Conservation (phyloP, 2,888 invertebrate genomes). For the Pristionchus maxplancki region DNA sequence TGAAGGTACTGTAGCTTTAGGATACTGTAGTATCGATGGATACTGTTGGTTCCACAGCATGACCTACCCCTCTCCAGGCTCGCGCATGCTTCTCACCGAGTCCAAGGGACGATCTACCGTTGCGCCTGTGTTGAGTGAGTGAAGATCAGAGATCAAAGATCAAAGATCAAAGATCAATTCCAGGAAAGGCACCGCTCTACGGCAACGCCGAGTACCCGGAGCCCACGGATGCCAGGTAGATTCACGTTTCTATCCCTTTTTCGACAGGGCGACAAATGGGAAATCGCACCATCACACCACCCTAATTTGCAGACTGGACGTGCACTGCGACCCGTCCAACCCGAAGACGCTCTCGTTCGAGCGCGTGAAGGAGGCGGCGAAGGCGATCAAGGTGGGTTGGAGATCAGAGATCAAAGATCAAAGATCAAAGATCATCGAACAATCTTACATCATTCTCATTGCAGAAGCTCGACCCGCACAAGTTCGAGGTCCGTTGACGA, state of each 20-base stretch:
- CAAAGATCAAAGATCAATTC: not conserved
- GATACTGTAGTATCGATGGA: not conserved
- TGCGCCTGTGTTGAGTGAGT: not conserved
- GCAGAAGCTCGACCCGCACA: slow-evolving; percentile 3
- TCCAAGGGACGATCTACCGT: not conserved
- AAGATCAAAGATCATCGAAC: not conserved
- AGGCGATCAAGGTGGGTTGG: slow-evolving; percentile 10
- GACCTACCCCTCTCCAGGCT: not conserved
- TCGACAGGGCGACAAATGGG: no score
- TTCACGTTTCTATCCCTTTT: no score
- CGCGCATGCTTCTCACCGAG: not conserved
- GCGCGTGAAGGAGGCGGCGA: not conserved
- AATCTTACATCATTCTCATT: not conserved
- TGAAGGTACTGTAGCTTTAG: not conserved
- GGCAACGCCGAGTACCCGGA: not conserved
- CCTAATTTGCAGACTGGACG: slow-evolving; percentile 2
- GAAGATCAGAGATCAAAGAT: not conserved
- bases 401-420: not conserved
- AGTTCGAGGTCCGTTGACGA: not conserved
- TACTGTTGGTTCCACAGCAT: no score
- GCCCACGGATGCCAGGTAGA: not conserved
- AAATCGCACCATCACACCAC: no score
- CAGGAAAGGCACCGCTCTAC: not conserved
- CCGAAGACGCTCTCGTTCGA: slow-evolving; percentile 32
- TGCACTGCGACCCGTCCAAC: slow-evolving; percentile 21